These are phyloP conservation scores for Planococcus citri DNA, from an alignment of 1,140 invertebrate species.

Conservation along the genomic window DNA sequence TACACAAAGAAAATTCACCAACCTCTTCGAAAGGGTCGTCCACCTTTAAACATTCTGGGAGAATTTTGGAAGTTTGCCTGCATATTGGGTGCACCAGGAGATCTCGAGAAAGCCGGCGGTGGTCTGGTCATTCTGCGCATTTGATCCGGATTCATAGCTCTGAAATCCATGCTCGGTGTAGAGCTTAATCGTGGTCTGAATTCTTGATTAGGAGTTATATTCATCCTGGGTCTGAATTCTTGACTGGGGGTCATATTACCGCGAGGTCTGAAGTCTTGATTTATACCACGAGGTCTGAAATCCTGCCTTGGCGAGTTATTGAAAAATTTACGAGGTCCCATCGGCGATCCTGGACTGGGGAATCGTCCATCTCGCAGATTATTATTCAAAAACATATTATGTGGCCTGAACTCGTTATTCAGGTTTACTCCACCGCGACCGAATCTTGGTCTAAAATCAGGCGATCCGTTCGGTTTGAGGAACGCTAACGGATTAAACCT, in stretches of 20 bases:
- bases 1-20: not conserved
- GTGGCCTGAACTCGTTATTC: not conserved
- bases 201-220: not conserved
- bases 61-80: not conserved
- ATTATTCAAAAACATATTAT: not conserved
- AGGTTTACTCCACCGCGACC: not conserved
- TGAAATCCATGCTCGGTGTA: not conserved
- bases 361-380: not conserved
- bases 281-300: not conserved
- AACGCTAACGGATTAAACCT: not conserved
- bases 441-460: not conserved
- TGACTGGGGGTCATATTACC: not conserved
- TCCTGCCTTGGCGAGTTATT: not conserved
- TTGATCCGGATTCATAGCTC: not conserved
- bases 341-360: not conserved
- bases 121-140: constrained; percentile 1
- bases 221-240: not conserved
- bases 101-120: not conserved
- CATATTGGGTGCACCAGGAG: not conserved
- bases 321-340: not conserved
- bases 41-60: not conserved
- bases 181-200: not conserved
- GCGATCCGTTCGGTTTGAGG: not conserved
- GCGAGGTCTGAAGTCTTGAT: not conserved
- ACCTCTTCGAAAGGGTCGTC: not conserved